Evolutionary conservation across 2,797 vertebrate genomes (phyloP).

Genomic region (Naso thynnoides): DNA sequence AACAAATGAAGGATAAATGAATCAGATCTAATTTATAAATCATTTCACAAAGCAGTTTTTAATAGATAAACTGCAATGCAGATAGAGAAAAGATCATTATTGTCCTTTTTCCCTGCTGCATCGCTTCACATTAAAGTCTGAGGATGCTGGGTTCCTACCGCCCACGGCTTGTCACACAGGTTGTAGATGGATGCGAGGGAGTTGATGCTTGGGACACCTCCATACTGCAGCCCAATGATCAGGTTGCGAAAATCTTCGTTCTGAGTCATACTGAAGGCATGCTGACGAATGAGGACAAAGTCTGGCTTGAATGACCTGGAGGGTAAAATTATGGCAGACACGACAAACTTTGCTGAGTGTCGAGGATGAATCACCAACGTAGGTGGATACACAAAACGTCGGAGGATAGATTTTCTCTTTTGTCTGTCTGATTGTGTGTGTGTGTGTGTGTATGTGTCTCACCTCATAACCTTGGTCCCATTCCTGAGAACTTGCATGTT

Average conservation of each 20-base stretch:
- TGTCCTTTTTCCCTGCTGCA: slow-evolving; percentile 2
- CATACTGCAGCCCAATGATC: slow-evolving; percentile 96
- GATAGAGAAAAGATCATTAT: slow-evolving; percentile 1
- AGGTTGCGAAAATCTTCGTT: slow-evolving; percentile 97
- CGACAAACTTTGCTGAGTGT: neutral
- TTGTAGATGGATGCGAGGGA: slow-evolving; percentile 97
- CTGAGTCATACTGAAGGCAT: slow-evolving; percentile 97
- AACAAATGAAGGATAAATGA: slow-evolving; percentile 33
- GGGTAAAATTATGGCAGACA: slow-evolving; percentile 17
- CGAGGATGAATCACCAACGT: slow-evolving; percentile 11
- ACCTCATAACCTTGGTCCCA: slow-evolving; percentile 94
- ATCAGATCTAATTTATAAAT: neutral
- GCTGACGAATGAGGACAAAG: slow-evolving; percentile 95
- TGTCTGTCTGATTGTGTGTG: no score
- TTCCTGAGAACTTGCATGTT: slow-evolving; percentile 93
- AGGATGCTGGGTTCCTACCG: slow-evolving; percentile 84
- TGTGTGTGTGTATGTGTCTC: slow-evolving; percentile 56
- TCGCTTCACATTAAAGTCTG: slow-evolving; percentile 24
- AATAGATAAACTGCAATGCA: neutral
- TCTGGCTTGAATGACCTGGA: slow-evolving; percentile 96
- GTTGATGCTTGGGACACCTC: slow-evolving; percentile 93
- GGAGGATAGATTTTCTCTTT: neutral
- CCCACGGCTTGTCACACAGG: slow-evolving; percentile 99
- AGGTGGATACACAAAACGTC: slow-evolving; percentile 4
- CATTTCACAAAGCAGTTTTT: neutral